phyloP scores from a whole-genome alignment of 1,140 invertebrate genomes.

The Drosophila fuyamai region DNA sequence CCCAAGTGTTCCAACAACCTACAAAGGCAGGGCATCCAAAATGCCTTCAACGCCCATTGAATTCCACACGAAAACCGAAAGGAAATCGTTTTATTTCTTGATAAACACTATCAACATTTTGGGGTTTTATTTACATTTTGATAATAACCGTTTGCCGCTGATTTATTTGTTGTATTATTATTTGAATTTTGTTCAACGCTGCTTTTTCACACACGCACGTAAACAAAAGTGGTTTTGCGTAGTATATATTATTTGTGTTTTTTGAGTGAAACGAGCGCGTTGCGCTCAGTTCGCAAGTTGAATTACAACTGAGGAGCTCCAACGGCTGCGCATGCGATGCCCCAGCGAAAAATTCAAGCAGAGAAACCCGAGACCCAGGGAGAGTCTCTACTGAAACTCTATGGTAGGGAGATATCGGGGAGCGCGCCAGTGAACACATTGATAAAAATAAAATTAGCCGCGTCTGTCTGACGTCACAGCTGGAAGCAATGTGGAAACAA shows the following conservation, averaged over 20 bases:
- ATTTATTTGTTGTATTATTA: conserved; percentile 45
- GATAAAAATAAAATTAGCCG: conserved; percentile 32
- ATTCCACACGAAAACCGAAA: conserved; percentile 6
- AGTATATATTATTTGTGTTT: not conserved
- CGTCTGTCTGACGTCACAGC: conserved; percentile 28
- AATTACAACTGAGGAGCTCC: conserved; percentile 63
- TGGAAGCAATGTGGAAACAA: not conserved
- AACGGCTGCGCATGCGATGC: conserved; percentile 72
- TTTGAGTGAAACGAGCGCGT: conserved; percentile 33
- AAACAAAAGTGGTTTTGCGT: conserved; percentile 32
- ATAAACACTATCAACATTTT: conserved; percentile 45
- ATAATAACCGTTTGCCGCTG: conserved; percentile 52
- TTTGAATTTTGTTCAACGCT: conserved; percentile 17
- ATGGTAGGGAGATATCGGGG: conserved; percentile 7
- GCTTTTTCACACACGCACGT: conserved; percentile 22
- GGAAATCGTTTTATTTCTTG: conserved; percentile 30
- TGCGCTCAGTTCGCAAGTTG: conserved; percentile 53
- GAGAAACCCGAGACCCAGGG: not conserved
- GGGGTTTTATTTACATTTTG: conserved; percentile 67
- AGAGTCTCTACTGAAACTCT: conserved; percentile 6
- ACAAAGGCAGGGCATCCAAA: conserved; percentile 11
- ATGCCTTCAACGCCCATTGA: conserved; percentile 15
- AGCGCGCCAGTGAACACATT: conserved; percentile 12
- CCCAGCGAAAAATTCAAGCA: conserved; percentile 18
- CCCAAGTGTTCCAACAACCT: conserved; percentile 59